These are phyloP conservation scores for Collichthys lucidus DNA, from an alignment of 2,113 vertebrate genomes.

Conservation along the genomic window DNA sequence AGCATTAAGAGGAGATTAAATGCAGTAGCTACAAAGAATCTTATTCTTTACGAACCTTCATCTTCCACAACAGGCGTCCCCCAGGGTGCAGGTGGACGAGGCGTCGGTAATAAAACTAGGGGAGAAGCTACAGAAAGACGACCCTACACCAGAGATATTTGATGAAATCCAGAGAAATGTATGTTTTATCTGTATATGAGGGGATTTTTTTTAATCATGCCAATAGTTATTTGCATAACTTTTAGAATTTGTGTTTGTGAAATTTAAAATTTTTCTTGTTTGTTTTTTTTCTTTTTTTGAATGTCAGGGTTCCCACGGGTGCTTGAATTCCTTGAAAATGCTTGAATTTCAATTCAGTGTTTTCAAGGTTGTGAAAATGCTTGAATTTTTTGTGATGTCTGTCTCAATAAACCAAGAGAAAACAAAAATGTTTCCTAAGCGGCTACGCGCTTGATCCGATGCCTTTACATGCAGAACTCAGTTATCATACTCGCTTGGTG, in stretches of 20 bases:
- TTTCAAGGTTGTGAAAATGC: too few relatives aligned
- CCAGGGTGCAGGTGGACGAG: conserved; percentile 94
- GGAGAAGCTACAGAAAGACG: conserved; percentile 94
- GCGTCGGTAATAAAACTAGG: conserved; percentile 88
- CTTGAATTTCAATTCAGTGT: too few relatives aligned
- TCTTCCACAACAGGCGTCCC: conserved; percentile 88
- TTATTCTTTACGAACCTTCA: too few relatives aligned
- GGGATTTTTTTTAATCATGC: background rate
- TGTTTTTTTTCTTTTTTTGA: background rate
- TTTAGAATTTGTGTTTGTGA: background rate
- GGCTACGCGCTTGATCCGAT: too few relatives aligned
- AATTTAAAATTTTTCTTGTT: background rate
- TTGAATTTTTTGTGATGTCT: too few relatives aligned
- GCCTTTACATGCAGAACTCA: too few relatives aligned
- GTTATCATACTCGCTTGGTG: too few relatives aligned
- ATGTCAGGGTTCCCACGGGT: too few relatives aligned
- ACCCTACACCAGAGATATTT: conserved; percentile 97
- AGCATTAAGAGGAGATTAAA: background rate
- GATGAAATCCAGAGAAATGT: conserved; percentile 98
- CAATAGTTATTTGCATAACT: background rate
- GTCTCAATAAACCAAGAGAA: too few relatives aligned
- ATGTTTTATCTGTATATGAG: background rate
- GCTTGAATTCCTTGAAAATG: too few relatives aligned
- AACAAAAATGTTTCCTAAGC: too few relatives aligned
- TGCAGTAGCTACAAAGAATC: too few relatives aligned